Evolutionary conservation across 2,888 invertebrate genomes (phyloP), one percentile per base, ranked within the genome.

Genomic region (Nemotelus pantherinus): DNA sequence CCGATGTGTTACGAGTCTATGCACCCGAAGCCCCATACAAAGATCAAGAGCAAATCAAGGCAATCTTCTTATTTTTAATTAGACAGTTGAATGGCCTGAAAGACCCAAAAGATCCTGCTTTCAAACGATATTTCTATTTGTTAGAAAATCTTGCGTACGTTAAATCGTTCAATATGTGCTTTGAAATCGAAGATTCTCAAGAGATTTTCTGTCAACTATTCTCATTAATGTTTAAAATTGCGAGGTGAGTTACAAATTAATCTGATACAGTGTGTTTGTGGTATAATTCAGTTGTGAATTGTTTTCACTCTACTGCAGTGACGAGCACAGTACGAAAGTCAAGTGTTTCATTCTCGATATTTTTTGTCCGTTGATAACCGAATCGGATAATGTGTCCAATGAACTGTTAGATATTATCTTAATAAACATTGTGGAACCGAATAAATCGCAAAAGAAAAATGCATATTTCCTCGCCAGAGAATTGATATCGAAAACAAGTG

Each of bases 101-200:
- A 84, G 97, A 98, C 88, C 97, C 98, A 0, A 97, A 98, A 87
- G 96, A 98, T 88, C 96, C 98, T 3, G 96, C 97, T 2, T 99
- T 98, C 88, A 98, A 98, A 87, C 91, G 98, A 82, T 98, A 98
- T 88, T 98, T 98, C 88, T 99, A 99, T 87, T 90, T 99, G 71
- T 89, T 99, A 77, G 98, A 99, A 89, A 99, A 98, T 88, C 89
- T 99, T 83, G 97, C 98, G 0, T 98, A 97, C 87, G 98, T 98
- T 55, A 99, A 99, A 88, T 97, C 97, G 0, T 98, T 99, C 88
- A 98, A 98, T 88, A 98, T 99, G 94, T 98, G 98, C 87, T 96
- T 98, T 85, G 98, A 99, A 86, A 88, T 99, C 78, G 98, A 98
- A 86, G 98, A 98, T 88, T 97, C 96, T 83, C 97, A 98, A 87